A percentile compares a stretch with the other conserved stretches of the same genome.
These are phyloP conservation scores for Dasypus novemcinctus DNA, from an alignment of 2,113 vertebrate genomes.

Conservation along the genomic window DNA sequence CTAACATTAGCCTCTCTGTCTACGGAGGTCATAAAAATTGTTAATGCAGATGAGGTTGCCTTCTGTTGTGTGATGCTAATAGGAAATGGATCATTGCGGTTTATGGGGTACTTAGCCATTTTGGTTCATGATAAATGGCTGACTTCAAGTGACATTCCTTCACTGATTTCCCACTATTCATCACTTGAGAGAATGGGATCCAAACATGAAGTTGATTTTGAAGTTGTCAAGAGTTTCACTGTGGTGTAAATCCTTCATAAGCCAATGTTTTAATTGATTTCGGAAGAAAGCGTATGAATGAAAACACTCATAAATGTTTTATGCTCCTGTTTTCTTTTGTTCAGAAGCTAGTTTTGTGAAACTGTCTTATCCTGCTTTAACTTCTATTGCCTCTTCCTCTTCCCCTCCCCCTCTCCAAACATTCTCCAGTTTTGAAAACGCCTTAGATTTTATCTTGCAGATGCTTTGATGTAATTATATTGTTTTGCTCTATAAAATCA, in stretches of 20 bases:
- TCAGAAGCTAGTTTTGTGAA: conserved; percentile 52
- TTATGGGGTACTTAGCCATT: conserved; percentile 86
- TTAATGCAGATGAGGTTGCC: conserved; percentile 82
- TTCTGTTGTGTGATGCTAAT: conserved; percentile 85
- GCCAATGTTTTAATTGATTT: conserved; percentile 54
- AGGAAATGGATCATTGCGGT: conserved; percentile 85
- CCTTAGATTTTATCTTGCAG: conserved; percentile 36
- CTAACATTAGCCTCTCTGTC: conserved; percentile 80
- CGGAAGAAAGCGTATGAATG: conserved; percentile 58
- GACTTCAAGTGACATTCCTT: conserved; percentile 85
- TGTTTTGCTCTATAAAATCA: conserved; percentile 53
- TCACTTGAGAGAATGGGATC: conserved; percentile 79
- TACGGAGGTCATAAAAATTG: conserved; percentile 84
- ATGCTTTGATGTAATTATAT: conserved; percentile 45
- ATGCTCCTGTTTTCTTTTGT: conserved; percentile 46
- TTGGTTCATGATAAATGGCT: conserved; percentile 83
- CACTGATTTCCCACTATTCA: conserved; percentile 83
- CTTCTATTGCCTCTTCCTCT: conserved; percentile 44
- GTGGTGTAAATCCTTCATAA: conserved; percentile 75
- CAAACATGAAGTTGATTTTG: conserved; percentile 88
- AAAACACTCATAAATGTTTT: conserved; percentile 63
- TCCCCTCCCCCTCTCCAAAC: conserved; percentile 60
- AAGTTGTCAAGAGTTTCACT: conserved; percentile 80
- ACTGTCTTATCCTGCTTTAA: conserved; percentile 26
- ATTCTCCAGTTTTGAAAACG: conserved; percentile 42